phyloP scores from a whole-genome alignment of 1,140 invertebrate genomes.

The Oryzaephilus surinamensis region DNA sequence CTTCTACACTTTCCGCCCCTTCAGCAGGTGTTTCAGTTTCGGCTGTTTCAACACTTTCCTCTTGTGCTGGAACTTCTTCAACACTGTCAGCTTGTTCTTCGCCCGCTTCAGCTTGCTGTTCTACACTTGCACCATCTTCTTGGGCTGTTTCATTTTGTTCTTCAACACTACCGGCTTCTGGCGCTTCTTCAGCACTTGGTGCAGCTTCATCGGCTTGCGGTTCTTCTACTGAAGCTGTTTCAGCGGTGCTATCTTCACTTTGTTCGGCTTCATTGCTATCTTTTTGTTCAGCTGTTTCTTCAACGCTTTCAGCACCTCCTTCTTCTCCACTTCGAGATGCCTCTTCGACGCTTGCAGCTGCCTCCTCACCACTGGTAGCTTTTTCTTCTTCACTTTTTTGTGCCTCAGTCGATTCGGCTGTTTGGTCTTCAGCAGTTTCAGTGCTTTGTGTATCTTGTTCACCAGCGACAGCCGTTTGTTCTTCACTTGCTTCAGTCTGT shows the following conservation, averaged over 20 bases:
- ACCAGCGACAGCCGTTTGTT: conserved; percentile 9
- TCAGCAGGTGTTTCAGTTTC: conserved; percentile 3
- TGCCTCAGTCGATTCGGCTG: conserved; percentile 31
- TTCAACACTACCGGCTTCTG: conserved; percentile 1
- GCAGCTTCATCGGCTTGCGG: background rate
- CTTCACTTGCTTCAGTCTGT: conserved; percentile 2
- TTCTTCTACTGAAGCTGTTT: conserved; percentile 10
- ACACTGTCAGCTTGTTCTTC: conserved; percentile 7
- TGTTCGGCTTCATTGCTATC: conserved; percentile 15
- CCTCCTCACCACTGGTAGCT: no score
- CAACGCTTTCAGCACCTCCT: conserved; percentile 4
- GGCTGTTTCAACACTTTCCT: conserved; percentile 6
- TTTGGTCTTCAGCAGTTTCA: conserved; percentile 46
- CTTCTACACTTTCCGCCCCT: conserved; percentile 2
- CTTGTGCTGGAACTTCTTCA: conserved; percentile 6
- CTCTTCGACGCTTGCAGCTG: no score
- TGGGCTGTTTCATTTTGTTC: conserved; percentile 1
- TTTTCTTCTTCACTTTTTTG: conserved; percentile 5
- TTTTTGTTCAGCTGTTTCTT: no score
- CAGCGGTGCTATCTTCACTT: conserved; percentile 13
- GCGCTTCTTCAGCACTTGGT: conserved; percentile 8
- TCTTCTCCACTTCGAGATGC: conserved; percentile 1
- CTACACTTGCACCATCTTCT: conserved; percentile 6
- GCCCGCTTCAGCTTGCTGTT: conserved; percentile 11
- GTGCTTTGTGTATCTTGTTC: conserved; percentile 20